Conservation (phyloP, 2,113 vertebrate species). For the Sclerurus mexicanus region DNA sequence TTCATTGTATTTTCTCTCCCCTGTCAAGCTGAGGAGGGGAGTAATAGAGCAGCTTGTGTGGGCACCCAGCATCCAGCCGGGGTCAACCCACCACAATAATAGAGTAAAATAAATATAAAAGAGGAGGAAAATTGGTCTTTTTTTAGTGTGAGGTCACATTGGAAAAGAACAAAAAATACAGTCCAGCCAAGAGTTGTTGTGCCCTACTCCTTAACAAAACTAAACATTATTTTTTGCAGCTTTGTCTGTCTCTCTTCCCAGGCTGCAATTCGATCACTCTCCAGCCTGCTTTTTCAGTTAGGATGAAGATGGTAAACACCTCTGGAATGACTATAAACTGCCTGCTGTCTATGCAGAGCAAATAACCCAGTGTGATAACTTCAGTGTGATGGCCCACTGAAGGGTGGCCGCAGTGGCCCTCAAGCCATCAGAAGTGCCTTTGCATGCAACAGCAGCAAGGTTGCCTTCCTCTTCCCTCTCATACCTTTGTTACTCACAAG, state of each 20-base stretch:
- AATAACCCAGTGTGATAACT: not conserved
- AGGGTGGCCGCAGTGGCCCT: not conserved
- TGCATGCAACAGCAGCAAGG: not conserved
- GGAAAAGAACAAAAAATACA: not conserved
- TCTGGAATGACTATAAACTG: not conserved
- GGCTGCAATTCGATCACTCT: not conserved
- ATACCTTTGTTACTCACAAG: not conserved
- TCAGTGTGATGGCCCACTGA: rapidly evolving
- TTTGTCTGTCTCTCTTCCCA: not conserved
- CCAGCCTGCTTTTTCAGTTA: not conserved
- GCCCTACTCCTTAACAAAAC: not conserved
- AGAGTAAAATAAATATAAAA: not conserved
- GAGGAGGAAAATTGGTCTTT: rapidly evolving
- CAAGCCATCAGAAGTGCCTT: not conserved
- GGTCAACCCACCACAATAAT: not conserved
- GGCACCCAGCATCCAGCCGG: not conserved
- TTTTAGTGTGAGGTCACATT: not conserved
- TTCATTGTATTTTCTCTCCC: not conserved
- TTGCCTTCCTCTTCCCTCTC: not conserved
- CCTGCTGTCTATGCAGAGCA: not conserved
- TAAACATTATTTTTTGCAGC: not conserved
- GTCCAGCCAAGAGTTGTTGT: not conserved
- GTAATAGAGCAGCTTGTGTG: not conserved
- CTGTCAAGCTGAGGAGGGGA: not conserved
- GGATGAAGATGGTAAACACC: not conserved